Evolutionary conservation across 2,113 vertebrate species (phyloP).

Genomic region (Hippolais icterina): DNA sequence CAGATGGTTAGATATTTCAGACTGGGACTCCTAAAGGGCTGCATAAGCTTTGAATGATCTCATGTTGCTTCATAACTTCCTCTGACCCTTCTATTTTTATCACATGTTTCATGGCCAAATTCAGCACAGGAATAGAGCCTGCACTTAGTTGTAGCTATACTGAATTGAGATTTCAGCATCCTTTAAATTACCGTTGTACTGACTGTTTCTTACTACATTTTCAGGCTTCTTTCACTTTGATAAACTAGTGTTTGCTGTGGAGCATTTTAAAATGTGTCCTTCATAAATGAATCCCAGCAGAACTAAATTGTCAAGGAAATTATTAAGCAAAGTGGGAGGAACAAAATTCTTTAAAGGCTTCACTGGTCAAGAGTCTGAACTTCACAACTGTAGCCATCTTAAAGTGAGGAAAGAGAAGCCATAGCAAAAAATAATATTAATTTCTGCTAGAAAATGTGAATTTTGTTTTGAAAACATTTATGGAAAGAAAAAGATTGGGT

Average conservation of each 20-base stretch:
- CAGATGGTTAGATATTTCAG: not conserved
- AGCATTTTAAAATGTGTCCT: not conserved
- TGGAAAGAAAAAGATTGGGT: not conserved
- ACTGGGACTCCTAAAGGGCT: not conserved
- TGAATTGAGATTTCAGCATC: not conserved
- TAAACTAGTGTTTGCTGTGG: not conserved
- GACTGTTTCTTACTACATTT: not conserved
- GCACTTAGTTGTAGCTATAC: not conserved
- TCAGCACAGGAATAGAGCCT: not conserved
- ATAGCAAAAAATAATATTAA: not conserved
- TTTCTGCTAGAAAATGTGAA: not conserved
- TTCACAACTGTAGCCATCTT: not conserved
- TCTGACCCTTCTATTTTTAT: constrained; percentile 5
- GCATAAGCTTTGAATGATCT: not conserved
- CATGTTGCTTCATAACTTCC: not conserved
- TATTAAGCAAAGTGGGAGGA: not conserved
- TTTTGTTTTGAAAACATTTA: not conserved
- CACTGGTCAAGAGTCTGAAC: not conserved
- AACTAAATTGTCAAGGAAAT: not conserved
- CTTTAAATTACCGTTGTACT: not conserved
- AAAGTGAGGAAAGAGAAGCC: not conserved
- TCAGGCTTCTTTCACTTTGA: not conserved
- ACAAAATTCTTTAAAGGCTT: not conserved
- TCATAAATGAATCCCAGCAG: not conserved
- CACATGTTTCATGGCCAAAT: not conserved